phyloP scores from a whole-genome alignment of 2,888 invertebrate species.

The Cyaniris semiargus region DNA sequence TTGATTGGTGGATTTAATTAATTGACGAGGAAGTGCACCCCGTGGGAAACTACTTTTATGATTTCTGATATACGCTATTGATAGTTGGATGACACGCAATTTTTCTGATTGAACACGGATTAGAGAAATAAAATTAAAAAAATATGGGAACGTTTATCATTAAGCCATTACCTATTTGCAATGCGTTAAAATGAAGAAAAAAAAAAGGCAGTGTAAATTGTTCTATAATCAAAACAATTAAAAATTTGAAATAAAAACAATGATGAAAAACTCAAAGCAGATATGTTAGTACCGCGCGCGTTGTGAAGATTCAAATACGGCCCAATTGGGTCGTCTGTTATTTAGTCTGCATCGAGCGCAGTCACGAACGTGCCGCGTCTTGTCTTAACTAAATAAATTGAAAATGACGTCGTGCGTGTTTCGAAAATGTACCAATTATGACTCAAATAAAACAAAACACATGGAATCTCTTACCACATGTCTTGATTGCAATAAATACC shows the following conservation, averaged over 20 bases:
- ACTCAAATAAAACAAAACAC: too few species aligned
- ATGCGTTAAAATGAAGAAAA: neutral
- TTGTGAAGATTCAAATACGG: too few species aligned
- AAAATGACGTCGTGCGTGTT: too few species aligned
- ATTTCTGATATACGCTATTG: slow-evolving; percentile 36
- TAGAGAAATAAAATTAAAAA: slow-evolving; percentile 14
- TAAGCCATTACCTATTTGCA: neutral
- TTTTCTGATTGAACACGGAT: neutral
- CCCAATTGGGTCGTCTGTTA: too few species aligned
- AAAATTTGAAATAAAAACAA: neutral
- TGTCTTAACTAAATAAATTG: too few species aligned
- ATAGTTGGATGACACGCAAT: slow-evolving; percentile 28
- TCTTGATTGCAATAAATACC: too few species aligned
- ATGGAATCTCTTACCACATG: too few species aligned
- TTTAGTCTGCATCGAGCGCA: too few species aligned
- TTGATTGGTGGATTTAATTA: slow-evolving; percentile 76
- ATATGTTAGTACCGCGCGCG: too few species aligned
- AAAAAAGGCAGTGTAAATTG: neutral
- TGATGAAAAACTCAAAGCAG: too few species aligned
- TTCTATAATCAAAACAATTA: neutral
- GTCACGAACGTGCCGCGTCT: too few species aligned
- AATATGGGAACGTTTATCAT: neutral
- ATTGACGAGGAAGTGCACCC: slow-evolving; percentile 60
- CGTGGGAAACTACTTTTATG: slow-evolving; percentile 61
- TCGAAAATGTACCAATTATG: too few species aligned